Evolutionary conservation across 2,888 invertebrate species (phyloP).

Genomic region (Leucozona laternaria): DNA sequence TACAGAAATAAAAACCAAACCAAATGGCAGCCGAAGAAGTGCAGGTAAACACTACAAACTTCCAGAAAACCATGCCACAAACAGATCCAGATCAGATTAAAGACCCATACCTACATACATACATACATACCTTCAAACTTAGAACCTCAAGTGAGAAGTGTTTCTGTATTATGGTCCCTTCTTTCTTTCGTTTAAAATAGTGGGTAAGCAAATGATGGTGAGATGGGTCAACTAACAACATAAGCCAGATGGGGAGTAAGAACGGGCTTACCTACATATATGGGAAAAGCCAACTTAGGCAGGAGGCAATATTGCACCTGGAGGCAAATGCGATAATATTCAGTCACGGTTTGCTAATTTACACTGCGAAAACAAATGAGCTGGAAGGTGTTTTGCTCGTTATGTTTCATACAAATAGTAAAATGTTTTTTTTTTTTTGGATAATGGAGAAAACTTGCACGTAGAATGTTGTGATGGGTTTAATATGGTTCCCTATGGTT

Average conservation of each 20-base stretch:
- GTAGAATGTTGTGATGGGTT: background rate
- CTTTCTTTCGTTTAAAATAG: conserved; percentile 12
- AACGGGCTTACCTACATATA: conserved; percentile 25
- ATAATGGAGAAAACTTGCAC: background rate
- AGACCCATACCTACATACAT: background rate
- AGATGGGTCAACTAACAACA: conserved; percentile 60
- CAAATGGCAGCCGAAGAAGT: conserved; percentile 12
- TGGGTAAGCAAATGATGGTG: conserved; percentile 68
- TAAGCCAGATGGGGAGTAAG: conserved; percentile 32
- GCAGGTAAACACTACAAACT: conserved; percentile 15
- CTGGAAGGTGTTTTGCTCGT: conserved; percentile 59
- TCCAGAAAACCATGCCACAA: conserved; percentile 57
- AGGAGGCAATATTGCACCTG: conserved; percentile 70
- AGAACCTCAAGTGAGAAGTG: background rate
- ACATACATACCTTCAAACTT: background rate
- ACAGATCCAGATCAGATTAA: conserved; percentile 60
- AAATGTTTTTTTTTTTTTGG: background rate
- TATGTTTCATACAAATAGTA: conserved; percentile 38
- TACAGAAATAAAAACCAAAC: conserved; percentile 61
- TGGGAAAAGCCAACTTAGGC: conserved; percentile 39
- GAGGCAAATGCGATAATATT: conserved; percentile 68
- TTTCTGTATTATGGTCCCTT: background rate
- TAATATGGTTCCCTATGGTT: background rate
- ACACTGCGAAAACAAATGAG: conserved; percentile 75
- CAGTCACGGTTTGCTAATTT: conserved; percentile 75